Evolutionary conservation across 2,888 invertebrate genomes (phyloP), one percentile per base, ranked within the genome.

Genomic region (Xanthorhoe designata): DNA sequence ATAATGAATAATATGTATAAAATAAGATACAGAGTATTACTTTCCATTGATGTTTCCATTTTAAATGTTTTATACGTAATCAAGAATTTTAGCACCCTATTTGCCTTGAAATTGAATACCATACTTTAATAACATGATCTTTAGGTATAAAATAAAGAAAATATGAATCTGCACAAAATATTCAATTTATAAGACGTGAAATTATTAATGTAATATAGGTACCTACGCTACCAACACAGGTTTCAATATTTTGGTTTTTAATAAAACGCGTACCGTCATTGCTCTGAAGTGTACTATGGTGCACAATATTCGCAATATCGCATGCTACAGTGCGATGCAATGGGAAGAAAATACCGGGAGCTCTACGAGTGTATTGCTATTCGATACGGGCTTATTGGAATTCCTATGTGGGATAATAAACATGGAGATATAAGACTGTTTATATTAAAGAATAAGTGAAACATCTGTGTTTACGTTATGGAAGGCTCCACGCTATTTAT

Each of bases 261-360:
- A 47, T 47, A 47, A 47, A 47, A 47, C 47, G 56, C 47, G 45
- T 35, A 57, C 49, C 6, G 47, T 32, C 10, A 51, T 51, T 38
- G 59, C 59, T 59, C 42, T 38, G 15, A 59, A 42, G 42, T 61
- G 15, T 61, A 49, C 55, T 80, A 80, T 86, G 85, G 82, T 83
- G 84, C 83, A 81, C 85, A 83, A 85, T 87, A 87, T 82, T 88
- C 88, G 89, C 87, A 87, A 89, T 90, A 89, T 86, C 82, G 84
- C 81, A 80, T 81, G 83, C 81, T 62, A 67, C 56, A 72, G 79
- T 79, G 78, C 80, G 79, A 73, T 80, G 88, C 86, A 85, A 86
- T 86, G 82, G 80, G 82, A 87, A 82, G 84, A 83, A 86, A 89
- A 89, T 88, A 80, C 84, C 84, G 82, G 78, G 81, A 77, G 79